A percentile compares a stretch with the other conserved stretches of the same genome.
Evolutionary conservation across 2,797 vertebrate species (phyloP).

Genomic region (Amblyopsis hoosieri): DNA sequence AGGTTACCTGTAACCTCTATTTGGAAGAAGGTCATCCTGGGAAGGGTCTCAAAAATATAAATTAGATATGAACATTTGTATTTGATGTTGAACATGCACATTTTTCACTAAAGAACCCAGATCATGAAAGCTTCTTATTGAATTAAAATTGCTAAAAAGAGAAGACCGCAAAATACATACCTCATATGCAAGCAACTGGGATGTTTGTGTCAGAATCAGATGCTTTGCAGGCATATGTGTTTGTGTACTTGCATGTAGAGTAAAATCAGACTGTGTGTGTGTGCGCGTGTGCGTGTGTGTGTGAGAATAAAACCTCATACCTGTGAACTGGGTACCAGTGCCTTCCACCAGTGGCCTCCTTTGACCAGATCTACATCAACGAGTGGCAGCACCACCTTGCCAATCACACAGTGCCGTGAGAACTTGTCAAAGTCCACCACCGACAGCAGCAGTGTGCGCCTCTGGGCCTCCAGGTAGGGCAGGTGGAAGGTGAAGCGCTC

Average conservation of each 20-base stretch:
- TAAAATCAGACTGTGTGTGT: neutral
- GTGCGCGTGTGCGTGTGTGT: neutral
- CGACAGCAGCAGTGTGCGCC: slow-evolving; percentile 86
- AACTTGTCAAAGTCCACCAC: slow-evolving; percentile 91
- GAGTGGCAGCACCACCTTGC: slow-evolving; percentile 85
- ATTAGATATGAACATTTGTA: too few relatives aligned
- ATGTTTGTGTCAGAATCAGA: neutral
- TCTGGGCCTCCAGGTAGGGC: slow-evolving; percentile 88
- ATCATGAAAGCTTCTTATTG: too few relatives aligned
- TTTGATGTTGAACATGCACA: too few relatives aligned
- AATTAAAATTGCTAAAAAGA: too few relatives aligned
- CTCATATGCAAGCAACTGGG: too few relatives aligned
- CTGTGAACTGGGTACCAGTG: slow-evolving; percentile 88
- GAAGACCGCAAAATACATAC: too few relatives aligned
- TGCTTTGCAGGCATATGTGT: neutral
- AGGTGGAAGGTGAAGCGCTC: slow-evolving; percentile 90
- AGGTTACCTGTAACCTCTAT: too few relatives aligned
- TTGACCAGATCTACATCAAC: slow-evolving; percentile 88
- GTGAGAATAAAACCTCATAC: slow-evolving; percentile 53
- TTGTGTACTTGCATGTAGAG: neutral
- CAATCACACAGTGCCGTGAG: slow-evolving; percentile 88
- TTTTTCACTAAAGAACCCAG: too few relatives aligned
- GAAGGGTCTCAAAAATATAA: too few relatives aligned
- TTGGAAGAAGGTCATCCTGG: too few relatives aligned
- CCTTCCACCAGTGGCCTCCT: slow-evolving; percentile 93